Evolutionary conservation across 2,797 vertebrate species (phyloP), one percentile per base, ranked within the genome.

Genomic region (Microcaecilia unicolor): DNA sequence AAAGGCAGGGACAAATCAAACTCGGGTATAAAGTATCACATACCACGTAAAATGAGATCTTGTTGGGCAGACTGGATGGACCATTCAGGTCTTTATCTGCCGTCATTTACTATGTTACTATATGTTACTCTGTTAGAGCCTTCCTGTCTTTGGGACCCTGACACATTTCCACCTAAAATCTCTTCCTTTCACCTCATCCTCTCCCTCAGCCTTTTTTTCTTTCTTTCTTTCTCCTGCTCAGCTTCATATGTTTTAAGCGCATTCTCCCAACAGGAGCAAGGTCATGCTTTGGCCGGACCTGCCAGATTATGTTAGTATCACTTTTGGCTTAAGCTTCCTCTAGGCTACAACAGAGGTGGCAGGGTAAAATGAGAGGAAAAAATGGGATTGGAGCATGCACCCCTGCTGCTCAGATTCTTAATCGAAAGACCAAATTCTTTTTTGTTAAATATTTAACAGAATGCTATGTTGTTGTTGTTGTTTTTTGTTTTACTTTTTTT

Each of bases 391-490:
- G n/a, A 48, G 39, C 12, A 34, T 18, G 3, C 18, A 29, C 10
- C 72, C 79, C 79, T 59, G 51, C 44, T 83, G 76, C 76, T 61
- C 77, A 70, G 69, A 58, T 65, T 79, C 81, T 76, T 71, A 75
- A 54, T 81, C 77, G 74, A 53, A 43, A 55, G 58, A 75, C 69
- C 70, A 63, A 77, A 78, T 62, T 66, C 72, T 77, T 53, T 55
- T 67, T 76, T 79, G 76, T 76, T 74, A 83, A 84, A 84, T 79
- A 79, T 82, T 83, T 76, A 78, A 69, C 3, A 0, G n/a, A n/a
- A n/a, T n/a, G n/a, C n/a, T n/a, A n/a, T n/a, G n/a, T n/a, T n/a
- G n/a, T n/a, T n/a, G n/a, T n/a, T n/a, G n/a, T n/a, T n/a, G n/a
- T n/a, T n/a, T n/a, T n/a, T n/a, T n/a, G n/a, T n/a, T n/a, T n/a